phyloP scores from a whole-genome alignment of 2,113 vertebrate genomes.

The Eulacestoma nigropectus region DNA sequence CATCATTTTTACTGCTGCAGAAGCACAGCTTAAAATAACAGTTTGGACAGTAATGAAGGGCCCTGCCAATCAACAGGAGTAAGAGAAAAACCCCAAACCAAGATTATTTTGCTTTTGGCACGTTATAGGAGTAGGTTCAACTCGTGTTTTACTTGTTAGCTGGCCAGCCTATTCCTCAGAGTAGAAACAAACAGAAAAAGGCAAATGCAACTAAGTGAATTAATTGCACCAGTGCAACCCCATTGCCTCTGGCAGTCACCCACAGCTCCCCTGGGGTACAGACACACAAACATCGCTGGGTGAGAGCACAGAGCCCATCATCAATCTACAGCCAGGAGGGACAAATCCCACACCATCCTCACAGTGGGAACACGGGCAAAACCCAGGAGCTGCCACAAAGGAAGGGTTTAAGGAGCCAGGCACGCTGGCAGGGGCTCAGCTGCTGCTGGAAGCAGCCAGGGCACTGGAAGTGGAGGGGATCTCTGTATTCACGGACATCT shows the following conservation, averaged over 20 bases:
- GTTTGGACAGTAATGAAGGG: background rate
- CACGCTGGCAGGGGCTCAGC: background rate
- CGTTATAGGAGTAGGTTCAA: background rate
- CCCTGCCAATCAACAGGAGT: background rate
- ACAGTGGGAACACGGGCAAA: rapidly evolving
- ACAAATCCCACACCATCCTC: background rate
- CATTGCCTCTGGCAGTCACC: background rate
- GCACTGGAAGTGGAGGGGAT: background rate
- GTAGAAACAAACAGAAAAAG: background rate
- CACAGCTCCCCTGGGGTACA: background rate
- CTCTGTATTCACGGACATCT: background rate
- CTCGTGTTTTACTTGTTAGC: background rate
- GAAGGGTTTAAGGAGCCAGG: background rate
- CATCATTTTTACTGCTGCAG: background rate
- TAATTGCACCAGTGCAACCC: background rate
- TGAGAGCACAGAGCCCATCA: background rate
- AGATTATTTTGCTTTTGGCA: background rate
- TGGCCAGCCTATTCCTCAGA: background rate
- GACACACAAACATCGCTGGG: background rate
- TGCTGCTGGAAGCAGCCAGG: background rate
- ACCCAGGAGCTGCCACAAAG: background rate
- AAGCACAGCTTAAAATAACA: background rate
- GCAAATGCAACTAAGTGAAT: background rate
- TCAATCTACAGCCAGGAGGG: rapidly evolving
- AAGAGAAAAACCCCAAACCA: background rate